These are phyloP conservation scores for Thalassarche chlororhynchos DNA, from an alignment of 2,113 vertebrate species.

Conservation along the genomic window DNA sequence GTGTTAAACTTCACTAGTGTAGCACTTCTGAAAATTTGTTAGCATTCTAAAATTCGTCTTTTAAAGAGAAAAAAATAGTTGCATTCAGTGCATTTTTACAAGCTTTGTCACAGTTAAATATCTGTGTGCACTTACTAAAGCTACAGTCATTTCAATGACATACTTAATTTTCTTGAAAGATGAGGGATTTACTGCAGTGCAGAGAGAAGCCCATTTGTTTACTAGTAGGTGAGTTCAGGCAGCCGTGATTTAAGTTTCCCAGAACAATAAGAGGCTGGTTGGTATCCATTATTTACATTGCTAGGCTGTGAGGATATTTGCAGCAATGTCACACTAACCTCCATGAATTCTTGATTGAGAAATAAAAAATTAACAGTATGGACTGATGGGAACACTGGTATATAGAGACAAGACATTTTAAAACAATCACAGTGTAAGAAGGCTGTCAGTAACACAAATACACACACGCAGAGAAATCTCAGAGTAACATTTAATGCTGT, in stretches of 20 bases:
- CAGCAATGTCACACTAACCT: conserved; percentile 52
- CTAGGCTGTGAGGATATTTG: neutral
- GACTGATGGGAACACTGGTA: neutral
- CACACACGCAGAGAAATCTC: neutral
- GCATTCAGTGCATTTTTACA: neutral
- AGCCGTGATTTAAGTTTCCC: neutral
- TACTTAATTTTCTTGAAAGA: neutral
- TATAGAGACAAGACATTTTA: neutral
- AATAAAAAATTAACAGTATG: conserved; percentile 65
- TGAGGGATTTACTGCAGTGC: neutral
- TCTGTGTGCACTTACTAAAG: neutral
- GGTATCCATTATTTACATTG: conserved; percentile 39
- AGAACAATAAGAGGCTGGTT: neutral
- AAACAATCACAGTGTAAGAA: neutral
- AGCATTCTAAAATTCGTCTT: neutral
- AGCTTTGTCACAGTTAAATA: neutral
- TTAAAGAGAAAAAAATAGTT: neutral
- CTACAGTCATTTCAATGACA: neutral
- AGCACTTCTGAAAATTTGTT: neutral
- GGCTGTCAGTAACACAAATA: neutral
- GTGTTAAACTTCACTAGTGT: neutral
- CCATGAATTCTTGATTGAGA: conserved; percentile 47
- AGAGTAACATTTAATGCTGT: neutral
- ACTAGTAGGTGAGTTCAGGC: neutral
- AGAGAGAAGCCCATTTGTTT: neutral